Base-by-base conservation (phyloP, 1,140 invertebrate species). In the Tribolium madens region DNA sequence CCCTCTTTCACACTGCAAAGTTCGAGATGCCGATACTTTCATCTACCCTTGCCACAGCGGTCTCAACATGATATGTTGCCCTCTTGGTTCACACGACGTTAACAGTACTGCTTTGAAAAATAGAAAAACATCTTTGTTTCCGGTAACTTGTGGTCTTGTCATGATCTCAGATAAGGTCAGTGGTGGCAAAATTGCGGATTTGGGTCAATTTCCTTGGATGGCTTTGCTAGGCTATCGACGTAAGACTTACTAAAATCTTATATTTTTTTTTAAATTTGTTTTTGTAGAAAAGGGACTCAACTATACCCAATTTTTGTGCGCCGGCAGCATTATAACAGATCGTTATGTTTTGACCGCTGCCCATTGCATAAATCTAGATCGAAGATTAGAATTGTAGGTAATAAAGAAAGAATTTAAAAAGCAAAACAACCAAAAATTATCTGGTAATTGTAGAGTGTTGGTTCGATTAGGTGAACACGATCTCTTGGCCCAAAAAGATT, bases 401-500 rank as follows among this genome's bases (percentile, higher is more conserved):
- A 73, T 76, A 33, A 18, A 14, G 26, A 12, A 18, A 17, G 12
- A 42, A 31, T 18, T n/a, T 7, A 21, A 50, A 42, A 15, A 46
- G 48, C 10, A 10, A 57, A 48, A 5, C 46, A 75, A 21, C 15
- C 15, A 68, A 42, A 57, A 76, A 48, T 71, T 18, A 12, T 78
- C 60, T 74, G 15, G 31, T 9, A 60, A 81, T 74, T 94, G 94
- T 85, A 92, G 94, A 91, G 93, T 94, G 80, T 92, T 92, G 83
- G 92, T 94, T 17, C 93, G 93, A 13, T 92, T 95, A 78, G 93
- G 93, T 0, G 93, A 94, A 81, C 92, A 93, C 81, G 91, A 95
- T 84, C 89, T 84, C 0, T 78, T 82, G 0, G 86, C 84, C 2
- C 81, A 90, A 76, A 87, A 87, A 1, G 91, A 92, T 78, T 92